These are phyloP conservation scores for Odontophorus gujanensis DNA, from an alignment of 2,113 vertebrate species.

Conservation along the genomic window DNA sequence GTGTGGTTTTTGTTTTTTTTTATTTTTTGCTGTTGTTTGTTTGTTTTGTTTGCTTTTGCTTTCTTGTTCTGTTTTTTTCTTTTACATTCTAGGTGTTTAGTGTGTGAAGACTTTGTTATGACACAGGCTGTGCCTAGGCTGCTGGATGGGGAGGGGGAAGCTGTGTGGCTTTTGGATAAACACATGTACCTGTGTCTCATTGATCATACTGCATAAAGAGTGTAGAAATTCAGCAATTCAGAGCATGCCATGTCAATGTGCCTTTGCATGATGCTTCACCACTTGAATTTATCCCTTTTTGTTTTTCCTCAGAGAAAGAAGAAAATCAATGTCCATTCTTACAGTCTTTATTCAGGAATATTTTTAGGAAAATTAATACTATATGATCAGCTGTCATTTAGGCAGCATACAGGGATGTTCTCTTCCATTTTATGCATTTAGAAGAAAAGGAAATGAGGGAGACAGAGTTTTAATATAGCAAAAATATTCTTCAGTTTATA, in stretches of 20 bases:
- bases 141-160: neutral
- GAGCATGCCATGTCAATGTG: neutral
- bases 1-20: neutral
- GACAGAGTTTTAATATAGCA: neutral
- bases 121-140: neutral
- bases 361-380: neutral
- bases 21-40: neutral
- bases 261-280: accelerated
- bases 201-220: neutral
- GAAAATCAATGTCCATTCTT: neutral
- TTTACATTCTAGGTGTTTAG: neutral
- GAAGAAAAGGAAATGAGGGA: neutral
- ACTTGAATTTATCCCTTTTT: neutral
- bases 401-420: neutral
- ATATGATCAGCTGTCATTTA: neutral
- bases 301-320: neutral
- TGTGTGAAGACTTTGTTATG: neutral
- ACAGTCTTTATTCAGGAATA: neutral
- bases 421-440: neutral
- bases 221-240: neutral
- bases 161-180: neutral
- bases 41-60: no score
- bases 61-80: no score
- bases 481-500: conserved; percentile 41
- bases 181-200: neutral